phyloP scores from a whole-genome alignment of 2,888 invertebrate genomes.

The Phlogophora meticulosa region DNA sequence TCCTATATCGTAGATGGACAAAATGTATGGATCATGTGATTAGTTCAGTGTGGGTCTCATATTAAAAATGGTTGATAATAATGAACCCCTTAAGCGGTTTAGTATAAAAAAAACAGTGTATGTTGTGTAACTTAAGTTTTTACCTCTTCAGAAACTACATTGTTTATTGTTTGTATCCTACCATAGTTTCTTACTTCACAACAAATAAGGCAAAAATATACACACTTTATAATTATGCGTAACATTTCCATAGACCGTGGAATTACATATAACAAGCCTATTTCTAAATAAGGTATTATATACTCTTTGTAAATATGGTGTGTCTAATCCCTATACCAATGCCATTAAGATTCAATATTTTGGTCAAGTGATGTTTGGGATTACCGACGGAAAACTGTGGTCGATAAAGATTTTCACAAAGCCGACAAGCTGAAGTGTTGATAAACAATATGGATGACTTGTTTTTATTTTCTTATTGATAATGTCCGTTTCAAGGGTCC shows the following conservation, averaged over 20 bases:
- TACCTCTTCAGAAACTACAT: background rate
- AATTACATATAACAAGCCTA: conserved; percentile 38
- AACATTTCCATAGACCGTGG: conserved; percentile 31
- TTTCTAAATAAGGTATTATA: conserved; percentile 22
- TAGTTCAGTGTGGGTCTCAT: too few relatives aligned
- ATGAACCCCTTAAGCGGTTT: too few relatives aligned
- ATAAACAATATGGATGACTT: conserved; percentile 47
- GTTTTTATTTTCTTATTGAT: conserved; percentile 64
- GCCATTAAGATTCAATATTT: conserved; percentile 43
- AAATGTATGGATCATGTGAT: too few relatives aligned
- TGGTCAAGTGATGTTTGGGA: conserved; percentile 45
- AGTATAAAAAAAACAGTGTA: too few relatives aligned
- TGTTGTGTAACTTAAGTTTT: too few relatives aligned
- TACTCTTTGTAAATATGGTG: conserved; percentile 39
- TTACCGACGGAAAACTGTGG: conserved; percentile 29
- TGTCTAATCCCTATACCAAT: conserved; percentile 48
- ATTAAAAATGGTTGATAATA: too few relatives aligned
- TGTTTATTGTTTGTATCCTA: conserved; percentile 7
- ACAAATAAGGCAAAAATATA: background rate
- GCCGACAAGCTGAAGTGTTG: conserved; percentile 52
- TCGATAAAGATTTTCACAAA: conserved; percentile 41
- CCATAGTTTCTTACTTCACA: too few relatives aligned
- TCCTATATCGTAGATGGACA: too few relatives aligned
- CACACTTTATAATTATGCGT: conserved; percentile 20
- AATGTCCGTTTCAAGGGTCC: conserved; percentile 64